Conservation (phyloP, 2,113 vertebrate species). For the Calyptomena viridis region DNA sequence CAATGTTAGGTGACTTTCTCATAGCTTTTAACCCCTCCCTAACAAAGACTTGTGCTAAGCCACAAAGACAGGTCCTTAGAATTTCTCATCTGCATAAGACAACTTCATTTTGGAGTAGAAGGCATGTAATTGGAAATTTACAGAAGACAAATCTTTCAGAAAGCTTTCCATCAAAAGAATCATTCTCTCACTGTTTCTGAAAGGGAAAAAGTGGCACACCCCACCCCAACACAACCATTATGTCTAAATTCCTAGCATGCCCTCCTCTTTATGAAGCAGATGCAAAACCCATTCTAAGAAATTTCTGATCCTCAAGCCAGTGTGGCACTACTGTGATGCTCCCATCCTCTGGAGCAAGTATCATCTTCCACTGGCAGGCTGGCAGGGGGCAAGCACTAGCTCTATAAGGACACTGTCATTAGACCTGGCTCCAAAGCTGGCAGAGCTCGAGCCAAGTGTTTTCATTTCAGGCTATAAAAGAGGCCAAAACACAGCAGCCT, state of each 20-base stretch:
- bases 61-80: neutral
- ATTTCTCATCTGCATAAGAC: neutral
- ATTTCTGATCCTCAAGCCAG: neutral
- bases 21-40: neutral
- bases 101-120: neutral
- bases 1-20: neutral
- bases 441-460: neutral
- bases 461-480: neutral
- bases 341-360: neutral
- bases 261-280: neutral
- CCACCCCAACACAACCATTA: neutral
- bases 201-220: neutral
- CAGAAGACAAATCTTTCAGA: neutral
- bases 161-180: neutral
- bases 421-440: neutral
- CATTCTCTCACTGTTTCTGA: neutral
- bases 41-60: neutral
- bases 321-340: neutral
- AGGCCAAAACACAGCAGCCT: neutral
- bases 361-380: neutral
- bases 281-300: neutral
- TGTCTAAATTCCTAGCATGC: neutral
- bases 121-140: neutral
- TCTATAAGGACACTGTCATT: neutral
- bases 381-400: neutral